A percentile compares a stretch with the other conserved stretches of the same genome.
Evolutionary conservation across 2,888 invertebrate species (phyloP).

Genomic region (Bellardia bayeri): DNA sequence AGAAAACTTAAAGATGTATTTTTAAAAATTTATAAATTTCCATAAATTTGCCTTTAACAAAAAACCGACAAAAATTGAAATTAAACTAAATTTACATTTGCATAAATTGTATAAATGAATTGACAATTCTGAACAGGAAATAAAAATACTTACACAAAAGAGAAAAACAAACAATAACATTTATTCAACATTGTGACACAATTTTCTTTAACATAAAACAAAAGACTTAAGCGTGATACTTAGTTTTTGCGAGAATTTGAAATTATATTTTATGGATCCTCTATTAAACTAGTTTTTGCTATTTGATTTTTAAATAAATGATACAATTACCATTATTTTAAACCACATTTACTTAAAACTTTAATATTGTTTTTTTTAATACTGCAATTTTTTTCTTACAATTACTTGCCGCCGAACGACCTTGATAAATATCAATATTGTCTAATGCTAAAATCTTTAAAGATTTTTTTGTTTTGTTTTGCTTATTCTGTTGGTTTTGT

Average conservation of each 20-base stretch:
- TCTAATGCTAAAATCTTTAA: slow-evolving; percentile 52
- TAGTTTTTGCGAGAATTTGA: not conserved
- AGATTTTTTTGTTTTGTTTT: slow-evolving; percentile 27
- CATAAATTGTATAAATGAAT: not conserved
- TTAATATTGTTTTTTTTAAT: slow-evolving; percentile 4
- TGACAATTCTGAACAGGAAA: slow-evolving; percentile 22
- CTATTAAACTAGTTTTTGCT: slow-evolving; percentile 4
- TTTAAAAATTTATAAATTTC: not conserved
- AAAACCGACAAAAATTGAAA: not conserved
- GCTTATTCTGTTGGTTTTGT: not conserved
- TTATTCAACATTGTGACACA: not conserved
- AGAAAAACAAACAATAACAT: not conserved
- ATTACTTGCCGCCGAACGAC: slow-evolving; percentile 61
- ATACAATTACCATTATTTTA: slow-evolving; percentile 35
- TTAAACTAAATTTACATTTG: slow-evolving; percentile 9
- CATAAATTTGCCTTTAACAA: not conserved
- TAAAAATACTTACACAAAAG: not conserved
- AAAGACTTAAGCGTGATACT: slow-evolving; percentile 69
- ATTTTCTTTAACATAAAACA: slow-evolving; percentile 22
- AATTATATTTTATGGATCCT: not conserved
- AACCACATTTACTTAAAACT: slow-evolving; percentile 18
- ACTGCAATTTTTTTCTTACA: slow-evolving; percentile 16
- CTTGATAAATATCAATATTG: slow-evolving; percentile 64
- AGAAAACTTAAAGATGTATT: not conserved
- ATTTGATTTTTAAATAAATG: not conserved